phyloP scores from a whole-genome alignment of 1,140 invertebrate species.

The Trichonephila inaurata region DNA sequence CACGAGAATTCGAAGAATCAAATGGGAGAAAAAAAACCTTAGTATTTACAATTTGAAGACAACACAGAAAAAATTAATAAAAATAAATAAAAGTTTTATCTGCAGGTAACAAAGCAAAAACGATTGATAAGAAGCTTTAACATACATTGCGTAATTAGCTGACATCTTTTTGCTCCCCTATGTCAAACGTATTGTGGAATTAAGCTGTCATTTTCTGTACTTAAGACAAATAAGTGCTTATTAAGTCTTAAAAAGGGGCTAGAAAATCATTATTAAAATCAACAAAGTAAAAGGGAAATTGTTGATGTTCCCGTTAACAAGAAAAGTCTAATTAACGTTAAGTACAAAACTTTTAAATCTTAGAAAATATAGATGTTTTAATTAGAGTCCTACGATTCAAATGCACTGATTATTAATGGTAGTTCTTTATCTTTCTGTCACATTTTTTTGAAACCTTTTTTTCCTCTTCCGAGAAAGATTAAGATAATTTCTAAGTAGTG shows the following conservation, averaged over 20 bases:
- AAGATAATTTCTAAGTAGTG: not conserved
- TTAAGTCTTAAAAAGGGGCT: slow-evolving; percentile 1
- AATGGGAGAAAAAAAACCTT: too few species aligned
- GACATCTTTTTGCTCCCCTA: not conserved
- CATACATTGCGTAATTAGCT: not conserved
- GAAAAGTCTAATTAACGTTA: slow-evolving; percentile 17
- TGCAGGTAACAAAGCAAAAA: not conserved
- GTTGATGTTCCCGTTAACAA: not conserved
- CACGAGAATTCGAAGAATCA: not conserved
- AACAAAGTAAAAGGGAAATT: slow-evolving; percentile 20
- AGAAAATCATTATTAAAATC: not conserved
- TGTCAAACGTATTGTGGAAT: not conserved
- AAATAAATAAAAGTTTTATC: not conserved
- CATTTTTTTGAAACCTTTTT: not conserved
- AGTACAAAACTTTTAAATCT: not conserved
- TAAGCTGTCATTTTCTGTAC: slow-evolving; percentile 25
- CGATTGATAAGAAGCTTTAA: not conserved
- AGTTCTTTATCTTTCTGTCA: not conserved
- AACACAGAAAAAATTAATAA: not conserved
- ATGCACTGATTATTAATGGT: not conserved
- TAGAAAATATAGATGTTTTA: not conserved
- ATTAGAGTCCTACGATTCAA: not conserved
- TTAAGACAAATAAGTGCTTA: slow-evolving; percentile 22
- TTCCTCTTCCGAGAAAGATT: not conserved
- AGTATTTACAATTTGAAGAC: not conserved